Conservation (phyloP, 2,888 invertebrate species). For the Drosophila mayaguana region DNA sequence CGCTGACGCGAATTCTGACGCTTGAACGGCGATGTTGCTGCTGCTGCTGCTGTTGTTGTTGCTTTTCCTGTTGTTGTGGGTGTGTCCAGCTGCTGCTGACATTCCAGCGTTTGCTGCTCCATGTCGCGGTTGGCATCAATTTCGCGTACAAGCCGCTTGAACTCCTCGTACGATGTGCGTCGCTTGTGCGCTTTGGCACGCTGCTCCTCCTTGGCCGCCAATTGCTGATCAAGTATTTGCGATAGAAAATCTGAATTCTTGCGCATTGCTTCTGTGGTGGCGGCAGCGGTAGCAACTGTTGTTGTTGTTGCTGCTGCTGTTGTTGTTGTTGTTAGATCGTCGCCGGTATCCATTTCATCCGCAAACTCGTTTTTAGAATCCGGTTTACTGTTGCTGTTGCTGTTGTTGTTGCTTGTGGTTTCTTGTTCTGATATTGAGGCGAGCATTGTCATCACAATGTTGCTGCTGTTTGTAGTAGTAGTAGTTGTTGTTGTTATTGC, state of each 20-base stretch:
- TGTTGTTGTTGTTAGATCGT: slow-evolving; percentile 65
- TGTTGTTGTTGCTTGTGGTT: slow-evolving; percentile 54
- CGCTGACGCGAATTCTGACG: slow-evolving; percentile 84
- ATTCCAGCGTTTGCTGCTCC: slow-evolving; percentile 49
- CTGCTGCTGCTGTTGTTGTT: slow-evolving; percentile 18
- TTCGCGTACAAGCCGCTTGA: slow-evolving; percentile 84
- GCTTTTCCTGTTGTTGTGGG: slow-evolving; percentile 23
- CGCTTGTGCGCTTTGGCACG: slow-evolving; percentile 83
- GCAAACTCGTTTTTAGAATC: slow-evolving; percentile 80
- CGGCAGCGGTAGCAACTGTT: slow-evolving; percentile 26
- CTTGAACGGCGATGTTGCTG: slow-evolving; percentile 67
- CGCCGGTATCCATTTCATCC: slow-evolving; percentile 81
- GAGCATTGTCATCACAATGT: slow-evolving; percentile 56
- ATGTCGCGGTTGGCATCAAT: slow-evolving; percentile 68
- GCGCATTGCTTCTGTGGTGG: slow-evolving; percentile 82
- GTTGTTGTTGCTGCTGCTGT: slow-evolving; percentile 28
- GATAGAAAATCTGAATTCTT: slow-evolving; percentile 85
- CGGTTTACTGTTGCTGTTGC: slow-evolving; percentile 61
- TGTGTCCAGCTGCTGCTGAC: slow-evolving; percentile 34
- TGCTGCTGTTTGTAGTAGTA: slow-evolving; percentile 28
- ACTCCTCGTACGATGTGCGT: slow-evolving; percentile 85
- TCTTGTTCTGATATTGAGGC: slow-evolving; percentile 83
- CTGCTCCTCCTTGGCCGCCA: slow-evolving; percentile 74
- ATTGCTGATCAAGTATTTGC: slow-evolving; percentile 83
- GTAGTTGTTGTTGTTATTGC: slow-evolving; percentile 63